Evolutionary conservation across 2,113 vertebrate genomes (phyloP), one percentile per base, ranked within the genome.

Genomic region (Galemys pyrenaicus): DNA sequence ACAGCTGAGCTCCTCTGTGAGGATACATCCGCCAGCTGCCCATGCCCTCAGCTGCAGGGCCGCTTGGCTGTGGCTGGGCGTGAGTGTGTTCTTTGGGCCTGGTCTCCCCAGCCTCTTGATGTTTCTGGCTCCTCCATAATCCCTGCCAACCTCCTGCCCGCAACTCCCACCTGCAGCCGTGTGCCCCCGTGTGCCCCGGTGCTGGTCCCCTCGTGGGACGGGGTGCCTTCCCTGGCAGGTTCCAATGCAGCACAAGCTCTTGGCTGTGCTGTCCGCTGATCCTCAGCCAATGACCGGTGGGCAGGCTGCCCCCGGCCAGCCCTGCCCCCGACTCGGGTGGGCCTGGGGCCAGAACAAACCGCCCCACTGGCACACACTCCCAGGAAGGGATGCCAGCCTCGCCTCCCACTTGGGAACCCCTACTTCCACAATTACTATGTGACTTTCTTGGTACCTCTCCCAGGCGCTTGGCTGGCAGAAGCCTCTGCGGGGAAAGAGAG

Each of bases 371-470:
- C 37, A 11, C 0, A 24, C 4, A 4, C 71, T 60, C 56, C 32
- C 11, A 1, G 26, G 70, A n/a, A n/a, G 22, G 82, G 46, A 20
- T 7, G 44, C 19, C 64, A 35, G 1, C 65, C 30, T 67, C 3
- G 0, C 30, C 65, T 65, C 39, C 39, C 9, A 9, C n/a, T 24
- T 30, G 37, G 65, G 32, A 22, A 6, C 17, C 64, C 41, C 32
- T 22, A 1, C 4, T 12, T 51, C 20, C 41, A 10, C 5, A 13
- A 20, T n/a, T n/a, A 77, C 49, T 13, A 1, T 6, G 0, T 2
- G 37, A 46, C 51, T 19, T 56, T 77, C 73, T 41, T 3, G 24
- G 32, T 54, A n/a, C 5, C 10, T 73, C 9, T 41, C 16, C 28
- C 32, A 26, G 2, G 7, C 39, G 39, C 30, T 37, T 51, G 54